Percentiles rank a stretch among this genome's conserved stretches.
phyloP scores from a whole-genome alignment of 2,113 vertebrate species.

The Opisthocomus hoazin region DNA sequence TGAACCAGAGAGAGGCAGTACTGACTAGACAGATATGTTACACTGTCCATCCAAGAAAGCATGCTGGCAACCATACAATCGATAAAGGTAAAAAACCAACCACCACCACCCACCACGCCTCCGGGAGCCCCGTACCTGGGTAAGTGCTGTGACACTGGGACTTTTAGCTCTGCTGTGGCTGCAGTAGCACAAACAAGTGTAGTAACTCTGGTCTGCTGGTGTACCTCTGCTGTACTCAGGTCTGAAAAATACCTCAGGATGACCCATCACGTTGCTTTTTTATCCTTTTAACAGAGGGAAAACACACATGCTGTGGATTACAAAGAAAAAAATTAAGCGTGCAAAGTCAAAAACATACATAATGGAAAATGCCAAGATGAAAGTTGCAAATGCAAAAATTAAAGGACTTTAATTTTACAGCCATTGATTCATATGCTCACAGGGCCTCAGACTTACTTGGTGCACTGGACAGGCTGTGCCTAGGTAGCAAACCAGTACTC shows the following conservation, averaged over 20 bases:
- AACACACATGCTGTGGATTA: background rate
- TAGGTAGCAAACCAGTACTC: background rate
- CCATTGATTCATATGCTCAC: background rate
- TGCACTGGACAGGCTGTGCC: background rate
- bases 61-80: background rate
- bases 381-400: background rate
- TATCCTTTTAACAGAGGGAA: background rate
- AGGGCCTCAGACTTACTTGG: background rate
- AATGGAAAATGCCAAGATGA: background rate
- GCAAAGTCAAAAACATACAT: background rate
- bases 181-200: background rate
- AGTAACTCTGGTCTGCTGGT: background rate
- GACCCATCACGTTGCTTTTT: background rate
- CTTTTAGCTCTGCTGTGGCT: background rate
- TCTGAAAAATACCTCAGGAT: background rate
- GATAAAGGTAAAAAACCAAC: background rate
- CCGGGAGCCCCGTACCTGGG: background rate
- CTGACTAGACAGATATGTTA: background rate
- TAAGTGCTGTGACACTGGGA: background rate
- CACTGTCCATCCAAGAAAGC: background rate
- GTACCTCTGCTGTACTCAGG: background rate
- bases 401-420: background rate
- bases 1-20: background rate
- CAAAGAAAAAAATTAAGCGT: background rate
- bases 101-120: accelerated